Base-by-base conservation (phyloP, 2,797 vertebrate species). In the Gymnopithys bicolor region DNA sequence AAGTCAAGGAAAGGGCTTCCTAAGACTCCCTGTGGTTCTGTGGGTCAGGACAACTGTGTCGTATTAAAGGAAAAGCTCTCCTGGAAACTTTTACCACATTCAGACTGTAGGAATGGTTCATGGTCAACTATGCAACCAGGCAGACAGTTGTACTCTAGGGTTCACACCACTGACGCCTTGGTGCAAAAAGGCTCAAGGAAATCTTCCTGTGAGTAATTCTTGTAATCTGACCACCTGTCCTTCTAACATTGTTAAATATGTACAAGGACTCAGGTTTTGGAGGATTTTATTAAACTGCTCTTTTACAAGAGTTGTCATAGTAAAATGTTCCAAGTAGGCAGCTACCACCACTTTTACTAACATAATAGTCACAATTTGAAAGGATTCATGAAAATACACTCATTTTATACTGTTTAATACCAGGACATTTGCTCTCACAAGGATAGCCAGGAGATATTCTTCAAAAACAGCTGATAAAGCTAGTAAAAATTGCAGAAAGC, bases 201-300 rank as follows among this genome's bases (percentile, higher is more conserved):
- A 89, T 10, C 7, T 39, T 93, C 66, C 25, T 64, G 52, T 11
- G 27, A 63, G 41, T 35, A 84, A 10, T 51, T 69, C 24, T 51
- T 75, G 16, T 33, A 39, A 79, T 46, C 6, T 28, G 39, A n/a
- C 45, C 19, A 27, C 30, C 41, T 45, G 15, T 84, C 17, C 30
- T 87, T 55, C 58, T 19, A 43, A 32, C 1, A 0, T 10, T 73
- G 74, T 37, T 69, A 71, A 60, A 28, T 0, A 1, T 5, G 6
- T 27, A 10, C 28, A 45, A 76, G 25, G 45, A 45, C 19, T 63
- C 45, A 9, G 12, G 30, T 62, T 56, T 0, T 64, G 17, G 3
- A 63, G 14, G 37, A 9, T 68, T 93, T 67, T 22, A 5, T 84
- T 62, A 62, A 86, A 33, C 45, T 9, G 19, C 66, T 76, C 35